phyloP scores from a whole-genome alignment of 2,113 vertebrate species.

The Pampusana beccarii region DNA sequence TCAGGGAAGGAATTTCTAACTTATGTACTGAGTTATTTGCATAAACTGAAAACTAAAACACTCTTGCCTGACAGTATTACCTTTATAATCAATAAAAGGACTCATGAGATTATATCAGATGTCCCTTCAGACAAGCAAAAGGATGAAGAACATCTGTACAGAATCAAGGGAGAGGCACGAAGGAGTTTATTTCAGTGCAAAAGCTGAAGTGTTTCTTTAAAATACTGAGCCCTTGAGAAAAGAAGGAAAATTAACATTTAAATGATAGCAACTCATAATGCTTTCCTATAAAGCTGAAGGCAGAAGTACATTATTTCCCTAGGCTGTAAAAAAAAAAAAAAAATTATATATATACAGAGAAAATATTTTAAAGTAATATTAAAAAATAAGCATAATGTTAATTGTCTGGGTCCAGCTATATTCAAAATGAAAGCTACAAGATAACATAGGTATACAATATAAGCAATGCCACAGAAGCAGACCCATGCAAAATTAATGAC shows the following conservation, averaged over 20 bases:
- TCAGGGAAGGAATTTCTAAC: neutral
- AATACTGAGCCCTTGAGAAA: neutral
- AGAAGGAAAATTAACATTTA: neutral
- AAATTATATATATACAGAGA: neutral
- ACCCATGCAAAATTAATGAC: neutral
- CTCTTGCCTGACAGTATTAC: neutral
- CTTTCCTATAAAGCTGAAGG: neutral
- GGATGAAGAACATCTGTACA: neutral
- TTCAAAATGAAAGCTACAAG: neutral
- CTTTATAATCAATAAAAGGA: neutral
- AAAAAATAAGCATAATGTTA: neutral
- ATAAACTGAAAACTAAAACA: neutral
- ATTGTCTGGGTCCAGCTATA: neutral
- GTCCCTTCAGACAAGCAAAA: neutral
- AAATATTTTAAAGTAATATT: neutral
- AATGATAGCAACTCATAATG: neutral
- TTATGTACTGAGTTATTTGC: neutral
- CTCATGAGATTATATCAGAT: neutral
- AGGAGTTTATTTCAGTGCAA: neutral
- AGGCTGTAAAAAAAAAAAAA: neutral
- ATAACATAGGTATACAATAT: neutral
- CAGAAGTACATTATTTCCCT: neutral
- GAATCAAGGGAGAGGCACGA: neutral
- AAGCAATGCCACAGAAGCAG: neutral
- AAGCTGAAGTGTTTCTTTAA: neutral